Evolutionary conservation across 2,113 vertebrate genomes (phyloP).

Genomic region (Pogona vitticeps): DNA sequence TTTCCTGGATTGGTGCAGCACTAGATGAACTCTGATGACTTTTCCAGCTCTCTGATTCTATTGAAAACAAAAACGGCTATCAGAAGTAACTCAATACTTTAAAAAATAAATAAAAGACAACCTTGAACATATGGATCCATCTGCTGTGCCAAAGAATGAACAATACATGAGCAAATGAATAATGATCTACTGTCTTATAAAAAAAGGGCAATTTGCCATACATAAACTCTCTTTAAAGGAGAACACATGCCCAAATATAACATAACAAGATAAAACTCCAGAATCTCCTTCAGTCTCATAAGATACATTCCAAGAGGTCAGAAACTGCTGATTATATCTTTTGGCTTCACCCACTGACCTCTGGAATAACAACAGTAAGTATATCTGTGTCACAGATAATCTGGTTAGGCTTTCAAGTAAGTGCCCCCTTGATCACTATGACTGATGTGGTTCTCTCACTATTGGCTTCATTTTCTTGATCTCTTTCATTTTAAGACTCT

Average conservation of each 20-base stretch:
- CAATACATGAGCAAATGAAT: rapidly evolving
- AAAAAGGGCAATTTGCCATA: slow-evolving; percentile 9
- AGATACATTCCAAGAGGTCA: slow-evolving; percentile 3
- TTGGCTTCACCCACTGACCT: neutral
- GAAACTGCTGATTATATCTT: neutral
- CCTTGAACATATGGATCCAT: rapidly evolving
- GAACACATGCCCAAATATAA: neutral
- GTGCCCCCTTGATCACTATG: neutral
- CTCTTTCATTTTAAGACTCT: neutral
- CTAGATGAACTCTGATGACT: neutral
- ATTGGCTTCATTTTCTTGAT: neutral
- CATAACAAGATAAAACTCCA: neutral
- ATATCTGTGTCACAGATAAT: slow-evolving; percentile 8
- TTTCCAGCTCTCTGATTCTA: neutral
- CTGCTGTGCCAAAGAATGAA: neutral
- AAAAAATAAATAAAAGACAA: slow-evolving; percentile 30
- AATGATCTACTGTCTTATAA: neutral
- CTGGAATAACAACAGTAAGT: neutral
- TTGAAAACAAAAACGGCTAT: slow-evolving; percentile 27
- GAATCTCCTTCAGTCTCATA: slow-evolving; percentile 1
- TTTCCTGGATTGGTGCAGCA: neutral
- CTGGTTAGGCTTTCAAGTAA: slow-evolving; percentile 15
- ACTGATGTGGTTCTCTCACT: neutral
- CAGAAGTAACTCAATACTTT: slow-evolving; percentile 14
- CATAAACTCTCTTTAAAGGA: neutral